Percentiles rank a stretch among this genome's conserved stretches.
Conservation (phyloP, 2,113 vertebrate genomes). For the Mustela nigripes region DNA sequence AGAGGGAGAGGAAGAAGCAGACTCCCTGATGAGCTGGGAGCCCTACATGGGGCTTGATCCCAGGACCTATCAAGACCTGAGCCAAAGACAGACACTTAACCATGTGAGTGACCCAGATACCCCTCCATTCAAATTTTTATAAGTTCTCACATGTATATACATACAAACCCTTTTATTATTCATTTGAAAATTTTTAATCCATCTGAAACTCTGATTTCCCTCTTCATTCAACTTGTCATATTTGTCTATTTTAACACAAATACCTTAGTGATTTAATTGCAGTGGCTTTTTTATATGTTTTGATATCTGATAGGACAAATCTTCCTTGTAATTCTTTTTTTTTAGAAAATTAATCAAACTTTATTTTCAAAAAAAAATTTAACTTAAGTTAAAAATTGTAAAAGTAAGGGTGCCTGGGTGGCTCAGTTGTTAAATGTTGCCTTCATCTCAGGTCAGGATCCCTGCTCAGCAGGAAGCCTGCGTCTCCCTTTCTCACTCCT, state of each 20-base stretch:
- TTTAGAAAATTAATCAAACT: neutral
- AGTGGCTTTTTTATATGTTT: neutral
- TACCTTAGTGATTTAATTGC: neutral
- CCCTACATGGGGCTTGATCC: too few species aligned
- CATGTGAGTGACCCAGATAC: neutral
- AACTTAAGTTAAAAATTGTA: neutral
- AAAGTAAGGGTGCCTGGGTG: too few species aligned
- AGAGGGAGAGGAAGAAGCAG: neutral
- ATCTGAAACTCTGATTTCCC: neutral
- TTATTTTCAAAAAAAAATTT: neutral
- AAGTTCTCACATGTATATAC: neutral
- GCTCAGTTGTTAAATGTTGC: too few species aligned
- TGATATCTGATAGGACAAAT: neutral
- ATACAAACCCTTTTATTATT: neutral
- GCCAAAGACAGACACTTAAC: neutral
- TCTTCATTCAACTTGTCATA: neutral
- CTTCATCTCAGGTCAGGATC: too few species aligned
- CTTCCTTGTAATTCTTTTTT: neutral
- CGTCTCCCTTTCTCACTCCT: too few species aligned
- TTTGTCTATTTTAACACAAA: conserved; percentile 16
- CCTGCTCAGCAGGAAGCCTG: too few species aligned
- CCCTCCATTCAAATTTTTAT: neutral
- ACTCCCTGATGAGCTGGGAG: too few species aligned
- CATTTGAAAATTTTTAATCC: neutral
- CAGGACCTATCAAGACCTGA: neutral